A percentile compares a stretch with the other conserved stretches of the same genome.
Evolutionary conservation across 2,888 invertebrate genomes (phyloP).

Genomic region (Acanthosepion pharaonis): DNA sequence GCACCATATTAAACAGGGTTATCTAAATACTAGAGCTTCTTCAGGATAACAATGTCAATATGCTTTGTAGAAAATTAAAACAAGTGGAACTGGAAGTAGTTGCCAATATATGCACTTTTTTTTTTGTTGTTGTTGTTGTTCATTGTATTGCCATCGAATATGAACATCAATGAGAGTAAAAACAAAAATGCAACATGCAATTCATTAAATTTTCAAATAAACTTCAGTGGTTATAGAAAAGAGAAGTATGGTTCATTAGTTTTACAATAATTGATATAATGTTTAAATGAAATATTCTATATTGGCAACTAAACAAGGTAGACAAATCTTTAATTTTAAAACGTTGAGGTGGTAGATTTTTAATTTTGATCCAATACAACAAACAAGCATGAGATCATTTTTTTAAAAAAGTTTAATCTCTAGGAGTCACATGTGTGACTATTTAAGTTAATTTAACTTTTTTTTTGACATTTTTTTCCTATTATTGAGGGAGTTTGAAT

Average conservation of each 20-base stretch:
- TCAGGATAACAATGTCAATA: too few relatives aligned
- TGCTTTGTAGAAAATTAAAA: too few relatives aligned
- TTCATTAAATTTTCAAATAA: not conserved
- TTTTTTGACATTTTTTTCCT: not conserved
- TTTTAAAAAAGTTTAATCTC: not conserved
- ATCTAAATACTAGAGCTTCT: too few relatives aligned
- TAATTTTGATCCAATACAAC: not conserved
- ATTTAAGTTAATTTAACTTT: not conserved
- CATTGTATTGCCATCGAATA: too few relatives aligned
- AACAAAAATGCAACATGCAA: too few relatives aligned
- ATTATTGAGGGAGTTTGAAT: not conserved
- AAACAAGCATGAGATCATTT: not conserved
- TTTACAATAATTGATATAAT: not conserved
- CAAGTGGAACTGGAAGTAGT: too few relatives aligned
- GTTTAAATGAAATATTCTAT: not conserved
- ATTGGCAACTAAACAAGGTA: not conserved
- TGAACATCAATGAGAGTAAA: too few relatives aligned
- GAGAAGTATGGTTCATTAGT: not conserved
- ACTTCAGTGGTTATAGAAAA: not conserved
- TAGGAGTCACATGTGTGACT: not conserved
- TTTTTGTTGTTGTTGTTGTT: too few relatives aligned
- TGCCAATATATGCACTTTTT: too few relatives aligned
- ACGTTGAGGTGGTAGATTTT: not conserved
- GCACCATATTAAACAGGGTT: too few relatives aligned
- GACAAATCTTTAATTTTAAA: not conserved